Base-by-base conservation (phyloP, 92 coral and sea anemone species). In the Porites evermanni region DNA sequence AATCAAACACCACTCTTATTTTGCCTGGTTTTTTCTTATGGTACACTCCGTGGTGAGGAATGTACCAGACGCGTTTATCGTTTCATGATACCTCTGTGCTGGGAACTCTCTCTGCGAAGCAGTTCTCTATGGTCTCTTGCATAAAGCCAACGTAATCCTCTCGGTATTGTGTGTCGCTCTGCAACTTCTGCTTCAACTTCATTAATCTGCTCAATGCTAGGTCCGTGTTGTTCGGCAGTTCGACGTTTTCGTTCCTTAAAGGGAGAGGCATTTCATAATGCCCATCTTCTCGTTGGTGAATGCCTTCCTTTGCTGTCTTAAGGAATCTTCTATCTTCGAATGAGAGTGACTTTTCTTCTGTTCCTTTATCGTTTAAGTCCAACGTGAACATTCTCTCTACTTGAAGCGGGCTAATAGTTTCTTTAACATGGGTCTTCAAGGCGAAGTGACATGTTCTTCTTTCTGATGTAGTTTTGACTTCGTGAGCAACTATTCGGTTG, bases 221-320 rank as follows among this genome's bases (percentile, higher is more conserved):
- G 12, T 9, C 64, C 80, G 63, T 87, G 79, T 72, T 91, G 70
- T 82, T 87, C 0, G 90, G 88, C 51, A 90, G 75, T 21, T 74
- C 69, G 19, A 82, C 18, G 47, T 12, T 68, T 64, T 68, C 67
- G 67, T 44, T 53, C 26, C 47, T 44, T 6, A 90, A 44, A 23
- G 93, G 91, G 32, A 87, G 75, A 10, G 93, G 93, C 91, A 90
- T 81, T n/a, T 86, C 91, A 56, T 67, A 90, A 61, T 87, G 93
- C 13, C 80, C 84, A 60, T 86, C 91, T 21, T 59, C 74, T 24
- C 18, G 63, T 52, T 90, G 91, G 75, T 77, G 79, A 60, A 78
- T 82, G 2, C 89, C 91, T 83, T 88, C 87, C 8, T 65, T 81
- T 73, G 67, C 80, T 74, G 18, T 88, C 54, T 26, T 81, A 26